A percentile compares a stretch with the other conserved stretches of the same genome.
Conservation (phyloP, 2,113 vertebrate genomes). For the Baryphthengus martii region DNA sequence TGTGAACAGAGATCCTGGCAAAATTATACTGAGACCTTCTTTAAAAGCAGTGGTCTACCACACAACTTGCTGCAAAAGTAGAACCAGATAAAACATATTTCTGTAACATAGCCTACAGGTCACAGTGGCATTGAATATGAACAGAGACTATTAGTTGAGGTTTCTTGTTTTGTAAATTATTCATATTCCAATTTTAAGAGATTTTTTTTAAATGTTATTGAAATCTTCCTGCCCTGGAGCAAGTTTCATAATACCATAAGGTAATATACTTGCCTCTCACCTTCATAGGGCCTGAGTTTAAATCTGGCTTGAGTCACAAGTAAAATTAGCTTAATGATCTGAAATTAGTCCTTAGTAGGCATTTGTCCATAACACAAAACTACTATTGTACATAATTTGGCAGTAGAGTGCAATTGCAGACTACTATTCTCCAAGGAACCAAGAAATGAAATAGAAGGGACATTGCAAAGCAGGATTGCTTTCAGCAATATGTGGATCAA, state of each 20-base stretch:
- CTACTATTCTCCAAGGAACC: neutral
- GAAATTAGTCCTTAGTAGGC: conserved; percentile 12
- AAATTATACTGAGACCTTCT: neutral
- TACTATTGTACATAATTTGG: neutral
- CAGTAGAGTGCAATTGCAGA: neutral
- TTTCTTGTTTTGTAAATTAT: conserved; percentile 62
- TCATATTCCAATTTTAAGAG: conserved; percentile 62
- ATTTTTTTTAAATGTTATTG: conserved; percentile 15
- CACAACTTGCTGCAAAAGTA: neutral
- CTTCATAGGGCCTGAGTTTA: neutral
- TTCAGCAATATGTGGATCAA: neutral
- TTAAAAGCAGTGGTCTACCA: neutral
- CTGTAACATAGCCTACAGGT: neutral
- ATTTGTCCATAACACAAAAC: conserved; percentile 29
- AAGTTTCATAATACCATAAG: conserved; percentile 2
- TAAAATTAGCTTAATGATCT: conserved; percentile 44
- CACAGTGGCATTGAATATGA: conserved; percentile 11
- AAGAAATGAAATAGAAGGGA: neutral
- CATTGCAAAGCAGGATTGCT: neutral
- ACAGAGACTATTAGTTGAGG: conserved; percentile 4
- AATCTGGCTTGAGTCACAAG: conserved; percentile 17
- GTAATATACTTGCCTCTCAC: conserved; percentile 23
- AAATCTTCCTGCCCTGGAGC: conserved; percentile 1
- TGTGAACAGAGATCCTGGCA: neutral
- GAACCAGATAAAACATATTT: neutral